Evolutionary conservation across 2,797 vertebrate genomes (phyloP).

Genomic region (Ctenosaura bakeri): DNA sequence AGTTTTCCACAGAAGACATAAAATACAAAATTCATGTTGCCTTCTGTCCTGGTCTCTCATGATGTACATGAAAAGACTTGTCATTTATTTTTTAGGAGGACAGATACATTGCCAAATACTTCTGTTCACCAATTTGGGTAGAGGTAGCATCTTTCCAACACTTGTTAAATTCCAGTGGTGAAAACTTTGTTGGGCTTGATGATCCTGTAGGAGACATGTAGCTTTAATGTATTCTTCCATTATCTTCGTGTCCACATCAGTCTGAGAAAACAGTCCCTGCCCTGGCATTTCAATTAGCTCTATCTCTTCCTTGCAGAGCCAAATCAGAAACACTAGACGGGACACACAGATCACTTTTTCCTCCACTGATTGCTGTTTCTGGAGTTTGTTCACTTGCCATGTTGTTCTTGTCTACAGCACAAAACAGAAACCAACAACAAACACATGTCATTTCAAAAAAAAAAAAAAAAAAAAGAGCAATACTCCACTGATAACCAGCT

Average conservation of each 20-base stretch:
- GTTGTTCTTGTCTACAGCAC: constrained; percentile 73
- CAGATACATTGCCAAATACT: constrained; percentile 33
- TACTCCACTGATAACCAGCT: too few species aligned
- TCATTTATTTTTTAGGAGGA: constrained; percentile 59
- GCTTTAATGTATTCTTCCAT: constrained; percentile 53
- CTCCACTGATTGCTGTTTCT: constrained; percentile 34
- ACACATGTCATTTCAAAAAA: not conserved
- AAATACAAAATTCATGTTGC: constrained; percentile 23
- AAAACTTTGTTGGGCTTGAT: constrained; percentile 51
- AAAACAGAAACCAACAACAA: constrained; percentile 54
- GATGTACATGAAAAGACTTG: constrained; percentile 17
- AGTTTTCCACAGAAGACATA: constrained; percentile 34
- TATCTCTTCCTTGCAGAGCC: constrained; percentile 61
- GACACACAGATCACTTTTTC: constrained; percentile 48
- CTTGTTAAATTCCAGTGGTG: constrained; percentile 35
- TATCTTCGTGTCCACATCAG: constrained; percentile 53
- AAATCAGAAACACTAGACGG: constrained; percentile 52
- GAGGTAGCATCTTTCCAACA: constrained; percentile 29
- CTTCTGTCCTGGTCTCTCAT: constrained; percentile 32
- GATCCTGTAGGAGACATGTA: constrained; percentile 12
- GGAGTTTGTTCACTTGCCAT: constrained; percentile 61
- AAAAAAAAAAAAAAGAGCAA: too few species aligned
- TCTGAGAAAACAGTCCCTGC: constrained; percentile 32
- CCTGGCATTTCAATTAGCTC: constrained; percentile 47
- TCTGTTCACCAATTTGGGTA: constrained; percentile 41